phyloP scores from a whole-genome alignment of 2,797 vertebrate species.

The Lacerta viridis region DNA sequence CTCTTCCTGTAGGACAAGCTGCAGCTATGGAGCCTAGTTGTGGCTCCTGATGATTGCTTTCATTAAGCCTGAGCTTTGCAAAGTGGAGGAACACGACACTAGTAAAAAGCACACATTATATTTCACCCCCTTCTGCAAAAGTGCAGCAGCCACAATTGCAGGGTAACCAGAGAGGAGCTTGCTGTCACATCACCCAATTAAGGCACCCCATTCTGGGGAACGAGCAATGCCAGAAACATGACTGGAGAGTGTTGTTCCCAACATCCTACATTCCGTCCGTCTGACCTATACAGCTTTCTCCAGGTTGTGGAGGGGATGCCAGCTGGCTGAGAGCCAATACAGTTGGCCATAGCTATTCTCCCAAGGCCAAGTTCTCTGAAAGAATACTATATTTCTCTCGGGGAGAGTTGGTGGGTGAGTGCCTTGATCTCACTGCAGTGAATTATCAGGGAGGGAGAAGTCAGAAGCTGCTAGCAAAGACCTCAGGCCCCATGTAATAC shows the following conservation, averaged over 20 bases:
- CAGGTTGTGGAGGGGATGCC: background rate
- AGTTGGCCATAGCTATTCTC: background rate
- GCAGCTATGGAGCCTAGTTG: background rate
- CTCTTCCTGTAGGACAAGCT: background rate
- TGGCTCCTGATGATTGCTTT: background rate
- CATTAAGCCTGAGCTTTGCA: background rate
- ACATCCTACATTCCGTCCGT: background rate
- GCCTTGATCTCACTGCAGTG: background rate
- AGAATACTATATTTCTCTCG: conserved; percentile 6
- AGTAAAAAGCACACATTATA: conserved; percentile 26
- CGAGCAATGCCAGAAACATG: background rate
- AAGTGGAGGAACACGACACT: background rate
- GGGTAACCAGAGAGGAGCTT: background rate
- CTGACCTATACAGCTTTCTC: conserved; percentile 14
- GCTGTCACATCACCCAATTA: background rate
- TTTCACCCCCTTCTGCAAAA: conserved; percentile 34
- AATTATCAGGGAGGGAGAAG: background rate
- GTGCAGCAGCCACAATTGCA: conserved; percentile 30
- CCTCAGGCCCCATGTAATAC: background rate
- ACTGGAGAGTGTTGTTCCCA: background rate
- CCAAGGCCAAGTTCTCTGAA: background rate
- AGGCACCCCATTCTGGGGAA: background rate
- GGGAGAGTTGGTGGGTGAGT: background rate
- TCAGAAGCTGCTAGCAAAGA: background rate
- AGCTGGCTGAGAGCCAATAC: background rate